phyloP scores from a whole-genome alignment of 2,888 invertebrate genomes.

The Seira ritae region DNA sequence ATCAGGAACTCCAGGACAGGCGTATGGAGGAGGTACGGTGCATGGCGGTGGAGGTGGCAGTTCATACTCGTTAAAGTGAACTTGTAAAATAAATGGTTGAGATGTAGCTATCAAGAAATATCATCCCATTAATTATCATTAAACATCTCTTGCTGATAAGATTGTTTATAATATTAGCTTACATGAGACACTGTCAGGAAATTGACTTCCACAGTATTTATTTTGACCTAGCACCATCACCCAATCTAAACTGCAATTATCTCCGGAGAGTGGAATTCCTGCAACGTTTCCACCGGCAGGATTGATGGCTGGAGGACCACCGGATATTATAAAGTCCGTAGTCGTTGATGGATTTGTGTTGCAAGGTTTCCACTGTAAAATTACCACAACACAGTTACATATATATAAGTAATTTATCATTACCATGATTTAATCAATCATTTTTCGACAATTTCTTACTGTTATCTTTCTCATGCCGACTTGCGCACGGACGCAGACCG shows the following conservation, averaged over 20 bases:
- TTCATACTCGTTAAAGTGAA: slow-evolving; percentile 68
- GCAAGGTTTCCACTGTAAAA: slow-evolving; percentile 65
- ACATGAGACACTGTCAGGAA: slow-evolving; percentile 60
- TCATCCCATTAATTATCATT: background rate
- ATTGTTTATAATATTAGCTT: background rate
- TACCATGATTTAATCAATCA: background rate
- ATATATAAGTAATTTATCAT: background rate
- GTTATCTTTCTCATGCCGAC: slow-evolving; percentile 68
- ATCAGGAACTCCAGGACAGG: slow-evolving; percentile 28
- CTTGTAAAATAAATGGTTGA: slow-evolving; percentile 68
- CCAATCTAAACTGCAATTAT: slow-evolving; percentile 62
- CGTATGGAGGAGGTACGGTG: slow-evolving; percentile 30
- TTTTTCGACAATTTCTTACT: slow-evolving; percentile 52
- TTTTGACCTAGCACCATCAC: slow-evolving; percentile 67
- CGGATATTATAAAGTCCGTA: slow-evolving; percentile 48
- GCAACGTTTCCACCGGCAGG: slow-evolving; percentile 31
- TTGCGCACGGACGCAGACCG: slow-evolving; percentile 64
- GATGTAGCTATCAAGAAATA: slow-evolving; percentile 52
- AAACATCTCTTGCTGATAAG: background rate
- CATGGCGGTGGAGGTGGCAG: slow-evolving; percentile 36
- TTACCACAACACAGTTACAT: background rate
- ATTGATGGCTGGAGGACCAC: slow-evolving; percentile 46
- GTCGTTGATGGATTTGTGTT: slow-evolving; percentile 45
- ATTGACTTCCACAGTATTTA: slow-evolving; percentile 69
- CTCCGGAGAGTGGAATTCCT: slow-evolving; percentile 32